Evolutionary conservation across 2,113 vertebrate species (phyloP), one percentile per base, ranked within the genome.

Genomic region (Heteronetta atricapilla): DNA sequence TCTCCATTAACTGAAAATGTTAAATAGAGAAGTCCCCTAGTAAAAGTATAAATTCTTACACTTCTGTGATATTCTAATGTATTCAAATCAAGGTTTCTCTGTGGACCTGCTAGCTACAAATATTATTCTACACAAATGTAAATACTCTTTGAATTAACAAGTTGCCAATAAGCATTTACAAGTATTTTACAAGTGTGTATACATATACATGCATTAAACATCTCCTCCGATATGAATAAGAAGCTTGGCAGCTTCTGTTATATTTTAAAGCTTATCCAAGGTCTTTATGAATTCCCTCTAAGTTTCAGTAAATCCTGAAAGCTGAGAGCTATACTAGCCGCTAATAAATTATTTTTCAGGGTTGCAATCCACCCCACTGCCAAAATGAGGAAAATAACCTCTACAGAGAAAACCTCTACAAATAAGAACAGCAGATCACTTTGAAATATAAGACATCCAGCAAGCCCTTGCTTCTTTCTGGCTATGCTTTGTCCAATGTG

Each of bases 91-190:
- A 76, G 40, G 53, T 76, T 88, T 60, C 74, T 90, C 38, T 53
- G 79, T 26, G 86, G 59, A 93, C 29, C 56, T 83, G 9, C 53
- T 88, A 34, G 80, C 76, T 75, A 90, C 53, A 81, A 77, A n/a
- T 90, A 70, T 7, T 13, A 6, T 80, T 77, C 73, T 23, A 83
- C 18, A 89, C 7, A 94, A 84, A 91, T 33, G 53, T 64, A 82
- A 89, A 90, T 50, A 79, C 25, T 90, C 63, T 82, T 87, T 58
- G 52, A 81, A 94, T 66, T 79, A 67, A 75, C 17, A 86, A 88
- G 60, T 75, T 91, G 58, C 62, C 80, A 86, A n/a, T 53, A 93
- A 84, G 33, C 73, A 93, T 86, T 94, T 95, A 77, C 34, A 94
- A 70, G 36, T 77, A 28, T 48, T 48, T 48, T 48, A 48, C 46